Evolutionary conservation across 2,888 invertebrate species (phyloP).

Genomic region (Tipula vernalis): DNA sequence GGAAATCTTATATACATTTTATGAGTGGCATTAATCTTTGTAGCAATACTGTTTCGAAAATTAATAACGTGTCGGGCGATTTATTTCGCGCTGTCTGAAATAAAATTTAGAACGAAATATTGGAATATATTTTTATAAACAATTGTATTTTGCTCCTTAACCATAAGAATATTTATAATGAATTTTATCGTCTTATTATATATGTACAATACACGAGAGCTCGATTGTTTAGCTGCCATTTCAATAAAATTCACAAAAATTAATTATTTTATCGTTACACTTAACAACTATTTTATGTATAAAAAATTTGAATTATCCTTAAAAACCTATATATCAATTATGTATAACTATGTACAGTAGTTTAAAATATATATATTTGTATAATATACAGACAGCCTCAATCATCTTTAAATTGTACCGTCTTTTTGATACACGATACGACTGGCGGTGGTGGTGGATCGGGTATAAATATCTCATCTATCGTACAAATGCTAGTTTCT

Average conservation of each 20-base stretch:
- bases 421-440: constrained; percentile 16
- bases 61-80: too few species aligned
- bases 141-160: neutral
- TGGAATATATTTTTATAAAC: neutral
- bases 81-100: too few species aligned
- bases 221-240: neutral
- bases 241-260: neutral
- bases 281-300: neutral
- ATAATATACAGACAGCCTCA: neutral
- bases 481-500: constrained; percentile 35
- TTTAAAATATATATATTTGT: neutral
- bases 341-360: neutral
- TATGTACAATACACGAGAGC: neutral
- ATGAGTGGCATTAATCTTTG: too few species aligned
- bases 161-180: neutral
- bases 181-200: neutral
- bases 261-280: neutral
- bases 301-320: neutral
- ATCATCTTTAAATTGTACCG: constrained; percentile 5
- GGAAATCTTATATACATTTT: too few species aligned
- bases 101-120: too few species aligned
- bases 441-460: constrained; percentile 25
- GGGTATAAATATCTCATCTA: constrained; percentile 32
- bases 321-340: neutral
- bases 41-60: too few species aligned